Evolutionary conservation across 2,797 vertebrate genomes (phyloP).

Genomic region (Melanotaenia pygmaea): DNA sequence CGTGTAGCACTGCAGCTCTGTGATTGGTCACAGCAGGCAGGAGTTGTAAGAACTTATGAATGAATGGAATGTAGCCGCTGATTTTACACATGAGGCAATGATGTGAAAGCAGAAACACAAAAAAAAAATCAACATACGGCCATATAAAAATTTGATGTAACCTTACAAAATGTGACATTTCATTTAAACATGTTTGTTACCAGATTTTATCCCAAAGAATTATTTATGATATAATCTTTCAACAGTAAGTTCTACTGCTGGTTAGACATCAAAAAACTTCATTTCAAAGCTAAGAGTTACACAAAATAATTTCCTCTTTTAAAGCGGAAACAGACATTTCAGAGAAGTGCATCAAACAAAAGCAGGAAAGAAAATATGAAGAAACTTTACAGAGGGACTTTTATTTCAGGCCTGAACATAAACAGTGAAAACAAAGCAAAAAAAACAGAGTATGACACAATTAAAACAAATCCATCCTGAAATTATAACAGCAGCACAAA

Average conservation of each 20-base stretch:
- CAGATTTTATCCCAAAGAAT: neutral
- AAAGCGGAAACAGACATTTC: neutral
- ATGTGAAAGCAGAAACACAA: neutral
- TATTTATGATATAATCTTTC: neutral
- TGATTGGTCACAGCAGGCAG: constrained; percentile 28
- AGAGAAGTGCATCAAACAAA: neutral
- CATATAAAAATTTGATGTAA: neutral
- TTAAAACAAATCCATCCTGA: too few relatives aligned
- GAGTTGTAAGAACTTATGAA: constrained; percentile 8
- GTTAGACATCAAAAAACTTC: neutral
- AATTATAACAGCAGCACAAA: too few relatives aligned
- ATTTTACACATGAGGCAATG: neutral
- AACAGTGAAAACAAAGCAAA: too few relatives aligned
- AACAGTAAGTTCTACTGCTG: neutral
- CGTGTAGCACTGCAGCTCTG: constrained; percentile 10
- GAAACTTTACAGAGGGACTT: too few relatives aligned
- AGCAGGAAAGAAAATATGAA: too few relatives aligned
- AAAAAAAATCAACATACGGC: too few relatives aligned
- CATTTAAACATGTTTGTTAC: neutral
- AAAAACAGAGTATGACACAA: too few relatives aligned
- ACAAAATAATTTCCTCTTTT: neutral
- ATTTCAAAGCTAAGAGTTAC: neutral
- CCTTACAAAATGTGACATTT: neutral
- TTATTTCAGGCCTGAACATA: too few relatives aligned
- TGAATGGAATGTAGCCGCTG: neutral